Evolutionary conservation across 2,888 invertebrate species (phyloP), one percentile per base, ranked within the genome.

Genomic region (Cephus rjabovi): DNA sequence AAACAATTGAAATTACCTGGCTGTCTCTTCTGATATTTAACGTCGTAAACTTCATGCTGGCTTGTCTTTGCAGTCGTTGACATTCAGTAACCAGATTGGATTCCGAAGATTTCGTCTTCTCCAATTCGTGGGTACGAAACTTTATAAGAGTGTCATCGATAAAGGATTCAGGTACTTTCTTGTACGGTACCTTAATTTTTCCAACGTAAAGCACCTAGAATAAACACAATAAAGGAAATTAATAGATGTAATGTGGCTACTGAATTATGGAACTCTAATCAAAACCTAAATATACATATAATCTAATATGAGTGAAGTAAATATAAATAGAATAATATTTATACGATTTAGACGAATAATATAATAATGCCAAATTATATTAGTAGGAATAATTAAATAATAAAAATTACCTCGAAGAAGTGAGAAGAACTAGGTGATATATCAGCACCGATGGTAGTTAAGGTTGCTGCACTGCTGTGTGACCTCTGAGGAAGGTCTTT

Each of bases 141-240:
- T 97, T 97, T 79, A 95, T 94, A 78, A 98, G 92, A 1, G 98
- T 97, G 89, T 98, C 98, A 89, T 98, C 98, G 84, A 98, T 97
- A 86, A 98, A 95, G 0, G 96, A 94, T 83, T 97, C 96, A 1
- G 97, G 96, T 0, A 97, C 96, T 89, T 97, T 97, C 87, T 96
- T 95, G 88, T 96, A 96, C 69, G 97, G 96, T 84, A 98, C 96
- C 83, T 96, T 95, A 75, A 98, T 97, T 92, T 97, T 97, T 0
- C 98, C 98, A 75, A 98, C 95, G 91, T 98, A 98, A 82, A 98
- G 93, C 4, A 97, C 97, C 95, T 97, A 90, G 4, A 91, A 9
- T 56, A 91, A 75, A 37, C 75, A 76, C 76, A 76, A 77, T 37
- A 33, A 69, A 56, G 9, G 1, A 56, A 23, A 23, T 56, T 23